A percentile compares a stretch with the other conserved stretches of the same genome.
Conservation (phyloP, 2,113 vertebrate species). For the Pelecanus crispus region DNA sequence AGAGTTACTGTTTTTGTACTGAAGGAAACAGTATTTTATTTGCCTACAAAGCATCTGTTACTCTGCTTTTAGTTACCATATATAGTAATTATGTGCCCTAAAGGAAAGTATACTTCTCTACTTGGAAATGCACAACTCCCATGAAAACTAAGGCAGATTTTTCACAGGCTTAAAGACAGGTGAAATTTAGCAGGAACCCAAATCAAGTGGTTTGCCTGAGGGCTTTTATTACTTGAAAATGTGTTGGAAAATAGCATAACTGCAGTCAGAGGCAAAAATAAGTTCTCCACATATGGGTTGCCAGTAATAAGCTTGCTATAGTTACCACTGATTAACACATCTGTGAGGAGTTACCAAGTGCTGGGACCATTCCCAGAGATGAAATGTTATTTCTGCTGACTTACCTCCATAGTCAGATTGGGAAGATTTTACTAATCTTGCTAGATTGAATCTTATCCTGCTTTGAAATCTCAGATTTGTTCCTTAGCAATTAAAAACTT, state of each 20-base stretch:
- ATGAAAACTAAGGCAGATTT: slow-evolving; percentile 15
- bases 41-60: background rate
- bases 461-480: background rate
- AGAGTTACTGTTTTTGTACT: background rate
- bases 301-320: background rate
- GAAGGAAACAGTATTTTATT: background rate
- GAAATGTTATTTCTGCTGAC: background rate
- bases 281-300: background rate
- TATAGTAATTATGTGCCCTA: background rate
- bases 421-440: background rate
- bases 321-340: background rate
- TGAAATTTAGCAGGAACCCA: background rate
- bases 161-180: background rate
- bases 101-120: background rate
- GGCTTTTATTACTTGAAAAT: background rate
- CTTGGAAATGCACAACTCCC: background rate
- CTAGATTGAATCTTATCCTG: background rate
- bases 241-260: background rate
- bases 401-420: background rate
- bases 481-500: background rate
- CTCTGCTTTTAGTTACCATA: background rate
- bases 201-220: background rate
- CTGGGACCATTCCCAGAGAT: background rate
- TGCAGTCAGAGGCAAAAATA: slow-evolving; percentile 4
- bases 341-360: background rate